Percentiles rank a stretch among this genome's conserved stretches.
Evolutionary conservation across 2,113 vertebrate species (phyloP).

Genomic region (Lagopus leucura): DNA sequence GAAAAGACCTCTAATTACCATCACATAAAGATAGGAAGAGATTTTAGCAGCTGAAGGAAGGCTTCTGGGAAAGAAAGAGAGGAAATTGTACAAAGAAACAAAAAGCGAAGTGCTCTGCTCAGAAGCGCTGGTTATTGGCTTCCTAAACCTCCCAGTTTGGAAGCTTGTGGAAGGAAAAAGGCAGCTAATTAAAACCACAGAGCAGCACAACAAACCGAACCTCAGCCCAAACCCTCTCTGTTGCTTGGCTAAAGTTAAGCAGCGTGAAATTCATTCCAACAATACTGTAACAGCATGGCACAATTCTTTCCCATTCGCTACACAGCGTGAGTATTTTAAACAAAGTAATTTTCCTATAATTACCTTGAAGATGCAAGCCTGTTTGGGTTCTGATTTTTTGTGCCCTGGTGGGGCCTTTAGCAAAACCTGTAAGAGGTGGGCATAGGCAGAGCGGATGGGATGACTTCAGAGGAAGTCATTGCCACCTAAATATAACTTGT

Average conservation of each 20-base stretch:
- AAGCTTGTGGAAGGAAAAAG: not conserved
- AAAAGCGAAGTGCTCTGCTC: not conserved
- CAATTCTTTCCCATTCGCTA: not conserved
- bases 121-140: not conserved
- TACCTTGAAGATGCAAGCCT: not conserved
- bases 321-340: not conserved
- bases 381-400: not conserved
- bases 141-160: not conserved
- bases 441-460: not conserved
- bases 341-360: not conserved
- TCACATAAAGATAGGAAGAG: not conserved
- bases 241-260: conserved; percentile 22
- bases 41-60: not conserved
- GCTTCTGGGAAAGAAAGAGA: not conserved
- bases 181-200: not conserved
- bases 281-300: not conserved
- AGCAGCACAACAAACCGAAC: not conserved
- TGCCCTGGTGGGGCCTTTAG: not conserved
- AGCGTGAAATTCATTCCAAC: not conserved
- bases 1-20: not conserved
- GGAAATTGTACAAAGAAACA: not conserved
- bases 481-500: conserved; percentile 19
- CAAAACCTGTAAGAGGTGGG: not conserved
- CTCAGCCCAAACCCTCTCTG: not conserved
- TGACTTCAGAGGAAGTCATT: not conserved